These are phyloP conservation scores for Oncorhynchus mykiss DNA, from an alignment of 2,113 vertebrate genomes.

Conservation along the genomic window DNA sequence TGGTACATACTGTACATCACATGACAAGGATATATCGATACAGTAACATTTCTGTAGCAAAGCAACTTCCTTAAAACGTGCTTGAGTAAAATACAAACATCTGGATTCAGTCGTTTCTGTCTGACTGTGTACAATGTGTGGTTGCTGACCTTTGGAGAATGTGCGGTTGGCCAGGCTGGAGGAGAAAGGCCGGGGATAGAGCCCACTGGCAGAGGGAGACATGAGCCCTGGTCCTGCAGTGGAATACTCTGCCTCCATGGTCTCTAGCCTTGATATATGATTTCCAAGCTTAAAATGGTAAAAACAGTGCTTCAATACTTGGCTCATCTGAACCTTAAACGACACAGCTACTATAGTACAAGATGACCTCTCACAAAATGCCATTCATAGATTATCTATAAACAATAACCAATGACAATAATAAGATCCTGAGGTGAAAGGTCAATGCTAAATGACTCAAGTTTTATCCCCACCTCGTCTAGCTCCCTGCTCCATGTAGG, in stretches of 20 bases:
- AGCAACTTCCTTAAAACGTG: too few species aligned
- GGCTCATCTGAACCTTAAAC: too few species aligned
- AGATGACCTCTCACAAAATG: not conserved
- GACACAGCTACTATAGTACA: not conserved
- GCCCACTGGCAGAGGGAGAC: constrained; percentile 63
- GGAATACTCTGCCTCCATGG: constrained; percentile 7
- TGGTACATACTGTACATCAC: too few species aligned
- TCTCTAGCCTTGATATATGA: constrained; percentile 50
- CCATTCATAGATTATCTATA: too few species aligned
- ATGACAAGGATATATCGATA: too few species aligned
- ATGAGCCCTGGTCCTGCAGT: constrained; percentile 24
- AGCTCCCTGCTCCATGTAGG: constrained; percentile 52
- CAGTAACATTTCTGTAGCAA: too few species aligned
- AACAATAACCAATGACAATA: not conserved
- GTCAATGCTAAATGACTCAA: too few species aligned
- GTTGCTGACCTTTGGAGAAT: constrained; percentile 57
- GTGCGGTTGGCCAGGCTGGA: constrained; percentile 51
- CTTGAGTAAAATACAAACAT: too few species aligned
- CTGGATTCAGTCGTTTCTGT: too few species aligned
- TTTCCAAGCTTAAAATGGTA: constrained; percentile 55
- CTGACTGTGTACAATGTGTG: not conserved
- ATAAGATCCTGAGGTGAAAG: not conserved
- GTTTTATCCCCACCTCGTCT: constrained; percentile 71
- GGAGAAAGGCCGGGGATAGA: constrained; percentile 46
- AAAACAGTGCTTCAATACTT: not conserved